Conservation (phyloP, 2,888 invertebrate species). For the Hirtodrosophila duncani region DNA sequence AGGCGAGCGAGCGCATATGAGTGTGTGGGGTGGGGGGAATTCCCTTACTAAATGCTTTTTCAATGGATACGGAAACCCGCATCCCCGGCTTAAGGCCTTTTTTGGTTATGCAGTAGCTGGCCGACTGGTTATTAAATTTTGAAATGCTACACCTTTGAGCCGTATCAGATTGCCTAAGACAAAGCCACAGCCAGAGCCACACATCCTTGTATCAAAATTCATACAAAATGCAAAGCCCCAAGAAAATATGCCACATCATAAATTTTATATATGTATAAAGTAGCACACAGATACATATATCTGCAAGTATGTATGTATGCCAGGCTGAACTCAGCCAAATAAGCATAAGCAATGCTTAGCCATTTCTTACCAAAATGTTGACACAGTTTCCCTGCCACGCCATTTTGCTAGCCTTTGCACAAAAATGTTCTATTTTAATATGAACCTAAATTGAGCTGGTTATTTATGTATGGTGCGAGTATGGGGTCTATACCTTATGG, state of each 20-base stretch:
- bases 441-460: constrained; percentile 68
- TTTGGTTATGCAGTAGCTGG: constrained; percentile 15
- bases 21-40: too few relatives aligned
- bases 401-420: constrained; percentile 49
- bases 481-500: constrained; percentile 45
- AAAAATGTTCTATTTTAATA: constrained; percentile 59
- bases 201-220: constrained; percentile 37
- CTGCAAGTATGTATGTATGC: constrained; percentile 9
- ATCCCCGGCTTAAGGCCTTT: constrained; percentile 49
- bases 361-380: constrained; percentile 43
- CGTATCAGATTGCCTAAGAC: constrained; percentile 67
- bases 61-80: constrained; percentile 43
- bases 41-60: constrained; percentile 67
- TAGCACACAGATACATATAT: constrained; percentile 25
- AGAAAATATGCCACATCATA: constrained; percentile 67
- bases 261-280: constrained; percentile 56
- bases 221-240: constrained; percentile 60
- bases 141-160: constrained; percentile 65
- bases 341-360: constrained; percentile 56
- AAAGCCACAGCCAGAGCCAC: constrained; percentile 39
- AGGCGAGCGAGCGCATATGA: constrained; percentile 18
- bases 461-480: constrained; percentile 60
- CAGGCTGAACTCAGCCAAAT: constrained; percentile 23
- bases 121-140: constrained; percentile 61
- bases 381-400: constrained; percentile 51